Evolutionary conservation across 2,797 vertebrate species (phyloP).

Genomic region (Eulemur mongoz): DNA sequence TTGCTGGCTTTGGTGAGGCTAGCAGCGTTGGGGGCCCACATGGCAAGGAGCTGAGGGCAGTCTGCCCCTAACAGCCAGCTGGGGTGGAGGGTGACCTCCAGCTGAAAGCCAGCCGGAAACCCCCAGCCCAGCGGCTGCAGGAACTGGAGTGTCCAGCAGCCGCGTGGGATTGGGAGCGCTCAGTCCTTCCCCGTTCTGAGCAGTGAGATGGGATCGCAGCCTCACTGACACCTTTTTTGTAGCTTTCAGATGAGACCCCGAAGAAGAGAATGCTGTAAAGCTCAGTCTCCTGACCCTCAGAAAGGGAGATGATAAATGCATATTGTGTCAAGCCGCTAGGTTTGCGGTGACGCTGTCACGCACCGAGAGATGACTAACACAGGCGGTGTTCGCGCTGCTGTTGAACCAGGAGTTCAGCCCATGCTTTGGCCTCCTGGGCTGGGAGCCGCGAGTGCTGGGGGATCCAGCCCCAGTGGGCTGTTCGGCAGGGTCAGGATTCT

Average conservation of each 20-base stretch:
- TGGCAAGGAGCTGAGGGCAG: neutral
- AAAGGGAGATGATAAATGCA: neutral
- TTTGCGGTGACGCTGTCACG: neutral
- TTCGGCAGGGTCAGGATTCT: neutral
- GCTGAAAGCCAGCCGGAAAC: neutral
- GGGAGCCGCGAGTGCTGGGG: neutral
- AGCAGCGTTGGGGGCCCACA: neutral
- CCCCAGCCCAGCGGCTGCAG: neutral
- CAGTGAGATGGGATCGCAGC: neutral
- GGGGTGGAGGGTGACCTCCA: neutral
- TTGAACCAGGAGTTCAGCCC: neutral
- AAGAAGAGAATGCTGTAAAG: neutral
- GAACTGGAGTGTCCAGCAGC: neutral
- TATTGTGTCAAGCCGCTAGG: neutral
- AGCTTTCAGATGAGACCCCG: neutral
- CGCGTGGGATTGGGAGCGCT: neutral
- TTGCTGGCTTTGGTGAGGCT: neutral
- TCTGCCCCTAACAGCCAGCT: neutral
- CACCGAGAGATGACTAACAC: rapidly evolving
- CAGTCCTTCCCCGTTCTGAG: neutral
- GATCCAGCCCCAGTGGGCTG: neutral
- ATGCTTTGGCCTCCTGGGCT: neutral
- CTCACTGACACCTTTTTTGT: neutral
- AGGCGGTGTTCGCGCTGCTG: neutral
- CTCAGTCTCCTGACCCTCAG: neutral